A percentile compares a stretch with the other conserved stretches of the same genome.
Conservation (phyloP, 2,113 vertebrate species). For the Limanda limanda region DNA sequence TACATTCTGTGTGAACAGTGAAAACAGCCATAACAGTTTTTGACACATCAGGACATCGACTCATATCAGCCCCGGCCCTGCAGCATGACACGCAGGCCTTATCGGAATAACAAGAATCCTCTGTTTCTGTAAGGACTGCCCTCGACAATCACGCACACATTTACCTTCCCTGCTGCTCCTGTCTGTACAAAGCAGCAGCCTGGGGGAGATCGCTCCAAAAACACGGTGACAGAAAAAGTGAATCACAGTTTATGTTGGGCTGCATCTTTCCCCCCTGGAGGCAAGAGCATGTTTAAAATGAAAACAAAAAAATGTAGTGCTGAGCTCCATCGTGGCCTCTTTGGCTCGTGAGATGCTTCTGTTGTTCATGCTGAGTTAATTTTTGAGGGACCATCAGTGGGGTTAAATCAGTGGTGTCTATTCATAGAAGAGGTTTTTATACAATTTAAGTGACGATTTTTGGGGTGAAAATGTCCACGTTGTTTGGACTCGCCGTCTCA, state of each 20-base stretch:
- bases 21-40: conserved; percentile 28
- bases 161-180: conserved; percentile 21
- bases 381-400: conserved; percentile 29
- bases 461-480: background rate
- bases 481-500: background rate
- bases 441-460: background rate
- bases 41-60: conserved; percentile 2
- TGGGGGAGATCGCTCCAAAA: conserved; percentile 32
- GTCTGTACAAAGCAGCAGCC: conserved; percentile 51
- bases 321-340: conserved; percentile 7
- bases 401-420: conserved; percentile 5
- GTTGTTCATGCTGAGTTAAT: conserved; percentile 42
- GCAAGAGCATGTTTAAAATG: background rate
- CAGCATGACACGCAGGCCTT: background rate
- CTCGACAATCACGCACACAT: background rate
- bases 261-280: conserved; percentile 19
- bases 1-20: background rate
- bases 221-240: conserved; percentile 53
- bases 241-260: conserved; percentile 55
- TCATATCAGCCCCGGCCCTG: background rate
- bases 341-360: conserved; percentile 1
- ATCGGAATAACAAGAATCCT: conserved; percentile 3
- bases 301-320: background rate
- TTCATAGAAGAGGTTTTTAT: conserved; percentile 26
- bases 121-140: conserved; percentile 6